Conservation (phyloP, 2,113 vertebrate genomes). For the Mesembrinibis cayennensis region DNA sequence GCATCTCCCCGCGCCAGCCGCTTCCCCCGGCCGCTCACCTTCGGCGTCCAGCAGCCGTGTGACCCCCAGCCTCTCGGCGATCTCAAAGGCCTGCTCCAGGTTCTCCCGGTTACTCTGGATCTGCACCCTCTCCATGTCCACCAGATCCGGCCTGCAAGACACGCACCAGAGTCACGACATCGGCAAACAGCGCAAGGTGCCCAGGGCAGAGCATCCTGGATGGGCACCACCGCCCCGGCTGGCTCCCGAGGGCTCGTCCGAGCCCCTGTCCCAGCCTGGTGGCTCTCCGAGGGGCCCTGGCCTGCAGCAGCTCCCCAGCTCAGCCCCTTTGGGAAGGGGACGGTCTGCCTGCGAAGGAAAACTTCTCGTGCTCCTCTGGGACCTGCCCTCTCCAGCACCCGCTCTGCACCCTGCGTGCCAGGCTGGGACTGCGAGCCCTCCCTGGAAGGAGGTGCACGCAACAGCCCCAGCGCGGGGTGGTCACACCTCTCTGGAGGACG, state of each 20-base stretch:
- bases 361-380: background rate
- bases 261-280: background rate
- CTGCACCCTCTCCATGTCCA: constrained; percentile 92
- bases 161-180: accelerated
- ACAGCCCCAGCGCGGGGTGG: background rate
- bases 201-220: background rate
- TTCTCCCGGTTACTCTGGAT: constrained; percentile 93
- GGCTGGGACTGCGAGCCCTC: background rate
- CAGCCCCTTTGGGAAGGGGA: background rate
- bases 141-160: constrained; percentile 90
- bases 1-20: accelerated
- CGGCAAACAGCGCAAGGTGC: background rate
- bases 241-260: accelerated
- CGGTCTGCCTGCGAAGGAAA: background rate
- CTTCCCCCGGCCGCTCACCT: constrained; percentile 72
- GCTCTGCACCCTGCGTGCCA: background rate
- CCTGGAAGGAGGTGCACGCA: background rate
- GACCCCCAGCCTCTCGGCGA: constrained; percentile 93
- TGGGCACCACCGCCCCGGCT: accelerated
- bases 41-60: constrained; percentile 94
- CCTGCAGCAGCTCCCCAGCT: background rate
- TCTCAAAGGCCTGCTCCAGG: constrained; percentile 97
- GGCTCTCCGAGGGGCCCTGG: background rate
- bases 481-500: background rate
- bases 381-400: background rate